Conservation (phyloP, 2,888 invertebrate genomes). For the Cynaeus angustus region DNA sequence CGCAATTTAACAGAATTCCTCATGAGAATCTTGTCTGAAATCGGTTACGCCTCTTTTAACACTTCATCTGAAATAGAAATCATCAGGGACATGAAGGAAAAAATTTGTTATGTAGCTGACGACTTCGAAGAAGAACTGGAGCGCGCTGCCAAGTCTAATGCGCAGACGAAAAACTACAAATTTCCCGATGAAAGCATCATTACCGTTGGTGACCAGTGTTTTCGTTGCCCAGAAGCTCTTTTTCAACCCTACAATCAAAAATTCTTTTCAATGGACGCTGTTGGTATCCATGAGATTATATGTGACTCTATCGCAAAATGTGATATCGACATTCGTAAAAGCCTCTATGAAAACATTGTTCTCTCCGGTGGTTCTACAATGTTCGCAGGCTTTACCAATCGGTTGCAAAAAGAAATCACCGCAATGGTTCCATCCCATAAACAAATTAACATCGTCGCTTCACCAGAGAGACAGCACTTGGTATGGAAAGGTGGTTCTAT, state of each 20-base stretch:
- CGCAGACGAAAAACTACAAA: slow-evolving; percentile 95
- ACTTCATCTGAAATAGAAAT: slow-evolving; percentile 95
- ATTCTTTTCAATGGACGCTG: slow-evolving; percentile 91
- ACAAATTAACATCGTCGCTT: slow-evolving; percentile 95
- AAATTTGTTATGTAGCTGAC: slow-evolving; percentile 91
- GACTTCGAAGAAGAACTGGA: slow-evolving; percentile 97
- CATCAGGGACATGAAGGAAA: slow-evolving; percentile 95
- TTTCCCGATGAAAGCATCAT: slow-evolving; percentile 94
- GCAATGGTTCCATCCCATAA: slow-evolving; percentile 92
- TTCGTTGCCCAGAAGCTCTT: slow-evolving; percentile 96
- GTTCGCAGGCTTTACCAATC: slow-evolving; percentile 95
- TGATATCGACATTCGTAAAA: slow-evolving; percentile 97
- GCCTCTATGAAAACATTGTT: slow-evolving; percentile 96
- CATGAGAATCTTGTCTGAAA: slow-evolving; percentile 94
- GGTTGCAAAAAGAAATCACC: slow-evolving; percentile 89
- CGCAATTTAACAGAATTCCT: slow-evolving; percentile 94
- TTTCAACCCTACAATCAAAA: slow-evolving; percentile 98
- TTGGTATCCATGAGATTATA: slow-evolving; percentile 91
- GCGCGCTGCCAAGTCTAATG: slow-evolving; percentile 91
- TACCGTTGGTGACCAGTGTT: slow-evolving; percentile 93
- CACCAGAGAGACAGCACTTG: slow-evolving; percentile 95
- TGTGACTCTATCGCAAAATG: slow-evolving; percentile 99
- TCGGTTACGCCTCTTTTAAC: slow-evolving; percentile 93
- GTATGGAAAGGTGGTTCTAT: slow-evolving; percentile 96
- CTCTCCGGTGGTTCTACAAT: slow-evolving; percentile 95